A percentile compares a stretch with the other conserved stretches of the same genome.
phyloP scores from a whole-genome alignment of 2,888 invertebrate genomes.

The Salticus scenicus region DNA sequence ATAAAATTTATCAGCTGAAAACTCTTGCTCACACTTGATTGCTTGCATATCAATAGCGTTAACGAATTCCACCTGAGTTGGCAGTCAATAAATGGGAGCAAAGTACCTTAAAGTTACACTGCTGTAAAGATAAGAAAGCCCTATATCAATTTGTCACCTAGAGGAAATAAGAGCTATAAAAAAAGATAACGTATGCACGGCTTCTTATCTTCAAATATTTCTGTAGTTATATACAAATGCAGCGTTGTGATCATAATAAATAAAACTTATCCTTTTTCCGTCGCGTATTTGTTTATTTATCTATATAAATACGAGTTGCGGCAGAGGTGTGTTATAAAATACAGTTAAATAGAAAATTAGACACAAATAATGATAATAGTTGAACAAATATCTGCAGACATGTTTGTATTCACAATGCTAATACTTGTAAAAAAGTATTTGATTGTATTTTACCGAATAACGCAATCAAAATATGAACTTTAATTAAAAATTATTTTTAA shows the following conservation, averaged over 20 bases:
- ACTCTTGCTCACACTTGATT: constrained; percentile 12
- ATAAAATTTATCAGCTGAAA: constrained; percentile 14
- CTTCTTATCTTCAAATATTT: constrained; percentile 43
- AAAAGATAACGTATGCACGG: constrained; percentile 28
- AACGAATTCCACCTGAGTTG: background rate
- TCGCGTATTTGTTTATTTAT: too few relatives aligned
- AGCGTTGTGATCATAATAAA: background rate
- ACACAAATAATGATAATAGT: too few relatives aligned
- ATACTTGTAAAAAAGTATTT: too few relatives aligned
- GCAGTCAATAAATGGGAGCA: background rate
- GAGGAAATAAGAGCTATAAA: constrained; percentile 45
- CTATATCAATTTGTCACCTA: constrained; percentile 56
- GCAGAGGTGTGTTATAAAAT: too few relatives aligned
- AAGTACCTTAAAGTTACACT: constrained; percentile 24
- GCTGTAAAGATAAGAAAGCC: constrained; percentile 28
- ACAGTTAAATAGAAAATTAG: too few relatives aligned
- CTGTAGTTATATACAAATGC: constrained; percentile 31
- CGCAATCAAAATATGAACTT: too few relatives aligned
- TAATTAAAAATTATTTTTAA: too few relatives aligned
- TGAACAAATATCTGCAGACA: too few relatives aligned
- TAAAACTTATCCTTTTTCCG: background rate
- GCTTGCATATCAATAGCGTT: constrained; percentile 15
- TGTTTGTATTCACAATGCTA: too few relatives aligned
- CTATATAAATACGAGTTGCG: too few relatives aligned
- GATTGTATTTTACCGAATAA: too few relatives aligned